phyloP scores from a whole-genome alignment of 2,888 invertebrate species.

The Dusona sp. region DNA sequence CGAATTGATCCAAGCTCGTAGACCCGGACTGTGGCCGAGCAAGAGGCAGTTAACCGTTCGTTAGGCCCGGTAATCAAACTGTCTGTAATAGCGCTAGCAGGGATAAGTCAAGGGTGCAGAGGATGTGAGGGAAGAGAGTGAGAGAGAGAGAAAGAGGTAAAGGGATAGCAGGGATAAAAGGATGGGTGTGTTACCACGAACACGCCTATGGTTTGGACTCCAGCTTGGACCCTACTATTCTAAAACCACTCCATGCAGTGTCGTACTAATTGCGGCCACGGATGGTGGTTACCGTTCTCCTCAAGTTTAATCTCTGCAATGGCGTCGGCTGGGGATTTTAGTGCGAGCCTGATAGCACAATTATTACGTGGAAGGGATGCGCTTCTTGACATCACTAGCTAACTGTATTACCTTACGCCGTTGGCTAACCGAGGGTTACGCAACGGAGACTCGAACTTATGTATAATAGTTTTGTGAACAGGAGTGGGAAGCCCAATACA shows the following conservation, averaged over 20 bases:
- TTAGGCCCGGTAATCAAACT: conserved; percentile 79
- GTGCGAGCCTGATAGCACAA: background rate
- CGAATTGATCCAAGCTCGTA: background rate
- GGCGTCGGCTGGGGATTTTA: conserved; percentile 74
- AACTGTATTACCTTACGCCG: conserved; percentile 71
- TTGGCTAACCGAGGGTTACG: conserved; percentile 78
- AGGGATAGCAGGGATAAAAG: conserved; percentile 32
- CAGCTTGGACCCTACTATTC: conserved; percentile 74
- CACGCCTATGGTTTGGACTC: conserved; percentile 56
- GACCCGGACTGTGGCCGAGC: conserved; percentile 22
- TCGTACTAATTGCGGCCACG: conserved; percentile 83
- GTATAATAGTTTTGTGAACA: conserved; percentile 61
- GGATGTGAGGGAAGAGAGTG: conserved; percentile 17
- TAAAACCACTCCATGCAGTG: conserved; percentile 81
- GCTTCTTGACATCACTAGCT: conserved; percentile 5
- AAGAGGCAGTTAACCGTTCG: conserved; percentile 79
- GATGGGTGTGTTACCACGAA: conserved; percentile 46
- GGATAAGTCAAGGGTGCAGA: conserved; percentile 51
- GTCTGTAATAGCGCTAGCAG: conserved; percentile 73
- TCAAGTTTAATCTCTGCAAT: conserved; percentile 80
- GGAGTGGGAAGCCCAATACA: conserved; percentile 67
- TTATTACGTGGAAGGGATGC: conserved; percentile 32
- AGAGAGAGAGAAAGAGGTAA: background rate
- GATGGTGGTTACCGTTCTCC: conserved; percentile 83
- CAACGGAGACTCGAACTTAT: conserved; percentile 53